phyloP scores from a whole-genome alignment of 64 coral and sea anemone species.

The Trachythela sp. region DNA sequence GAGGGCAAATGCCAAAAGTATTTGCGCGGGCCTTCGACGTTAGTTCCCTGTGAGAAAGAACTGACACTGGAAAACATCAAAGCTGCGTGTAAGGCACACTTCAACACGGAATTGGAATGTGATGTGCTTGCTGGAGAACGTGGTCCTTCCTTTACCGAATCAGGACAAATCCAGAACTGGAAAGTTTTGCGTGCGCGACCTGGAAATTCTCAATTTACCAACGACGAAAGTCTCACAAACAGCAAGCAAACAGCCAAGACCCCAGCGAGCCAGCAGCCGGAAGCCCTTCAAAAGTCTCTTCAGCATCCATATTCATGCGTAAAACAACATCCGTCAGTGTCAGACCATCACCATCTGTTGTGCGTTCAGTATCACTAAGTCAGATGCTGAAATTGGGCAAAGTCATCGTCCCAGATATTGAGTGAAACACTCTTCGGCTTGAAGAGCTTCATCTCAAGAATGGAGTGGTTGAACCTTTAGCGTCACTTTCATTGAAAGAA shows the following conservation, averaged over 20 bases:
- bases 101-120: not conserved
- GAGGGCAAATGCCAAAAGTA: too few relatives aligned
- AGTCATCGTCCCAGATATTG: constrained; percentile 17
- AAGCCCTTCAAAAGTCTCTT: not conserved
- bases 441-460: constrained; percentile 19
- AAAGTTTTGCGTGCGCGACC: constrained; percentile 35
- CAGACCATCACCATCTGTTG: not conserved
- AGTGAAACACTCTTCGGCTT: not conserved
- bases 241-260: not conserved
- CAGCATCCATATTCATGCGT: not conserved
- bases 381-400: not conserved
- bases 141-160: not conserved
- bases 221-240: not conserved
- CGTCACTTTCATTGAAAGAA: constrained; percentile 14
- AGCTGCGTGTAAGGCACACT: too few relatives aligned
- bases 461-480: not conserved
- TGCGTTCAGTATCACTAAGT: not conserved
- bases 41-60: too few relatives aligned
- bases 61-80: too few relatives aligned
- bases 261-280: not conserved
- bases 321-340: too few relatives aligned
- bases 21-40: too few relatives aligned
- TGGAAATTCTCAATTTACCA: not conserved
- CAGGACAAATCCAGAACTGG: constrained; percentile 2
- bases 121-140: constrained; percentile 53